Conservation (phyloP, 2,888 invertebrate genomes). For the Trissolcus japonicus region DNA sequence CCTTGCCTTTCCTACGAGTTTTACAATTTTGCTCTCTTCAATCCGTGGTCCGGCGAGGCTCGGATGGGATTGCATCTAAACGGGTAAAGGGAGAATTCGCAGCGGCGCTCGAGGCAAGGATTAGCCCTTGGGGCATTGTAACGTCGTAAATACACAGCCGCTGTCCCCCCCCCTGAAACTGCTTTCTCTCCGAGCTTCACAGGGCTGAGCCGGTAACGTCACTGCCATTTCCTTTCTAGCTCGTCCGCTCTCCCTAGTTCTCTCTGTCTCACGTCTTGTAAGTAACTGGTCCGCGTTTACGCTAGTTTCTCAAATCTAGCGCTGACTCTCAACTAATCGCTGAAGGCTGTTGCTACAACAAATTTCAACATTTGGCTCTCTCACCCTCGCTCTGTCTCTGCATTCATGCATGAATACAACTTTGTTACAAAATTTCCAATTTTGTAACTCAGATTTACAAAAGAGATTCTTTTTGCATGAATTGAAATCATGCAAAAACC, state of each 20-base stretch:
- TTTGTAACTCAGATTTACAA: no score
- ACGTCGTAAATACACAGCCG: constrained; percentile 74
- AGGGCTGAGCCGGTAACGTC: constrained; percentile 62
- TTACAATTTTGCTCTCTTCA: constrained; percentile 52
- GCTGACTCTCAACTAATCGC: constrained; percentile 48
- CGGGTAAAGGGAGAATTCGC: constrained; percentile 59
- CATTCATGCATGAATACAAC: constrained; percentile 10
- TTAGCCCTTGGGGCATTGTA: constrained; percentile 75
- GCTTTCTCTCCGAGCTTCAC: constrained; percentile 57
- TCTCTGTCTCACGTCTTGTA: constrained; percentile 56
- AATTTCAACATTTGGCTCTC: constrained; percentile 35
- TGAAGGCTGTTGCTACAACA: constrained; percentile 51
- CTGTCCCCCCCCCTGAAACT: constrained; percentile 46
- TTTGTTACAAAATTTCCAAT: no score
- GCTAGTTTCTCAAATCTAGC: constrained; percentile 50
- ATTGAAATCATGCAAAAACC: no score
- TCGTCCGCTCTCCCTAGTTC: constrained; percentile 35
- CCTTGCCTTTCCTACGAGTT: constrained; percentile 44
- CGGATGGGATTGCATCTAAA: constrained; percentile 59
- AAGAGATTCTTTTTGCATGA: no score
- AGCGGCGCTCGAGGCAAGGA: constrained; percentile 68
- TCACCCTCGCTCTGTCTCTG: constrained; percentile 5
- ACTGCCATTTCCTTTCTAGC: constrained; percentile 62
- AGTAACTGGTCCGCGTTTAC: constrained; percentile 51
- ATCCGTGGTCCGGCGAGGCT: constrained; percentile 49